Base-by-base conservation (phyloP, 2,797 vertebrate genomes). In the Pangasius mekongensis region DNA sequence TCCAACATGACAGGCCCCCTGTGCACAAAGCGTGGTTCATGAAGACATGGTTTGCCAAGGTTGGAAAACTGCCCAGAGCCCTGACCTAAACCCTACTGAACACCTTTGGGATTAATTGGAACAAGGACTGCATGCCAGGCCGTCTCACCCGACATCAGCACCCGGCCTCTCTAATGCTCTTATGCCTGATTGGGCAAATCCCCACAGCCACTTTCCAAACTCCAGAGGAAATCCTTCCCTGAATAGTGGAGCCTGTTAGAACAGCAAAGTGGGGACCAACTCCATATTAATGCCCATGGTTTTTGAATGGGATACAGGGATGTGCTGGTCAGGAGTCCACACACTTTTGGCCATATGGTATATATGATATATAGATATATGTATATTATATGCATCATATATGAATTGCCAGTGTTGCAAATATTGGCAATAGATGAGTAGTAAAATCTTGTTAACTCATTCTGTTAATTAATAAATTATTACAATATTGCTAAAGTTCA, bases 81-180 rank as follows among this genome's bases (percentile, higher is more conserved):
- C n/a, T 18, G 49, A 78, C 16, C 16, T 78, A 6, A 54, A 30
- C 47, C 27, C 74, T 2, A 52, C 47, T 20, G 49, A 78, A 52
- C 49, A 54, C 49, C 27, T 78, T 30, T 78, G 47, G 27, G 76
- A 78, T 78, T 78, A 30, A 54, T 30, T 76, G 71, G 71, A 47
- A 27, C 39, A n/a, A 13, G 13, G 43, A 76, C 43, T 49, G 4
- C 73, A 49, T 76, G 73, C 24, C 43, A 47, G 71, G 39, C 20
- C 9, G 2, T 76, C 73, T 47, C 43, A 76, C 24, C 24, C 5
- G 11, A 27, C 24, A 49, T 76, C 24, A 76, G 39, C 43, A 4
- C 22, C 71, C 4, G 22, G 24, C 36, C 71, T 47, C 71, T 47
- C 9, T 74, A 76, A 13, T 47, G 73, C 39, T 74, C 43, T 76